phyloP scores from a whole-genome alignment of 1,140 invertebrate genomes.

The Chrysomallon squamiferum region DNA sequence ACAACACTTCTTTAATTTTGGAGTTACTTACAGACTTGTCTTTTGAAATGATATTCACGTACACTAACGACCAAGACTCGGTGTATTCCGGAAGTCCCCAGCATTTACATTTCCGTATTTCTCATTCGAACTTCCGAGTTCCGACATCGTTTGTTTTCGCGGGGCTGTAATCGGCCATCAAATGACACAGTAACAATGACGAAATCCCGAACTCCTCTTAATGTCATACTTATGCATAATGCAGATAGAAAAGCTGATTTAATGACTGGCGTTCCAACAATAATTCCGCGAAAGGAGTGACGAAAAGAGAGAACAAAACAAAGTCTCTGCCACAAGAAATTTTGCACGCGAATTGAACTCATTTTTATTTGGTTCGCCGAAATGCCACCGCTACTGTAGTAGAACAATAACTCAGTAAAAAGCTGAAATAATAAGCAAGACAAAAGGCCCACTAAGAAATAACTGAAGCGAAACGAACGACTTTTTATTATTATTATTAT shows the following conservation, averaged over 20 bases:
- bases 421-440: too few relatives aligned
- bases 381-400: too few relatives aligned
- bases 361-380: too few relatives aligned
- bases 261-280: background rate
- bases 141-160: background rate
- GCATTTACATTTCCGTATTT: background rate
- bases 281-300: background rate
- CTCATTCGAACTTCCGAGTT: conserved; percentile 4
- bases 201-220: background rate
- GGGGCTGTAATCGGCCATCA: background rate
- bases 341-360: too few relatives aligned
- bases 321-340: too few relatives aligned
- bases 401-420: background rate
- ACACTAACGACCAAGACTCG: background rate
- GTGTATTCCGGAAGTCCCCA: conserved; percentile 4
- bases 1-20: background rate
- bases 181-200: background rate
- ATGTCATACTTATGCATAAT: conserved; percentile 1
- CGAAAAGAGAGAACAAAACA: background rate
- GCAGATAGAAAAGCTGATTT: background rate
- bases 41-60: background rate
- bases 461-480: too few relatives aligned
- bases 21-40: background rate
- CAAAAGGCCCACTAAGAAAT: too few relatives aligned
- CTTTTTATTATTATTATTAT: too few relatives aligned